phyloP scores from a whole-genome alignment of 2,113 vertebrate species.

The Columbina picui region DNA sequence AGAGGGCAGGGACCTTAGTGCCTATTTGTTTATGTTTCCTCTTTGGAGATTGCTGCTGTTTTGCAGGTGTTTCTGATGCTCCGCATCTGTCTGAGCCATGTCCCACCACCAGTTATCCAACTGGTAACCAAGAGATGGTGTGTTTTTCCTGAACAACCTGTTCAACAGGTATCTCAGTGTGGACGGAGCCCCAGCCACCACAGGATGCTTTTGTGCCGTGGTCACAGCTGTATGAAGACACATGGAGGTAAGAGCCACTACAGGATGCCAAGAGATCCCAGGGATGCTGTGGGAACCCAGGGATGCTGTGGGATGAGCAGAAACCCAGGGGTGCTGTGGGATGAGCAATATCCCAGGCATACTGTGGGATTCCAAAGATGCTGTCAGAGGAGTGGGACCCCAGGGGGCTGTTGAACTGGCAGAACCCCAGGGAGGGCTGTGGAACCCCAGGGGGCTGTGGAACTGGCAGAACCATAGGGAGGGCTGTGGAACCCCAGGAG shows the following conservation, averaged over 20 bases:
- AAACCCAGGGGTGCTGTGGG: too few species aligned
- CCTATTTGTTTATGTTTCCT: neutral
- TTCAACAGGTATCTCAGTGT: neutral
- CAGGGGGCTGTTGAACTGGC: rapidly evolving
- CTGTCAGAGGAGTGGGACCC: neutral
- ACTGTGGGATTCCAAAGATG: neutral
- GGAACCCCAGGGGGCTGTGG: neutral
- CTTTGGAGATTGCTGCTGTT: neutral
- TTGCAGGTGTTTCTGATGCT: neutral
- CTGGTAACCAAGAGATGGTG: neutral
- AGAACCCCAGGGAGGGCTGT: neutral
- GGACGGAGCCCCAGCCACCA: neutral
- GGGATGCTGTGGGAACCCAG: neutral
- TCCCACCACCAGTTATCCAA: neutral
- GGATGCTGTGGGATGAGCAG: neutral
- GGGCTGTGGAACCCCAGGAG: neutral
- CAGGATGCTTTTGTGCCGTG: neutral
- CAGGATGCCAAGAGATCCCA: neutral
- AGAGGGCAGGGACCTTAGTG: neutral
- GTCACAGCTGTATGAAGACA: neutral
- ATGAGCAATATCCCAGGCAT: too few species aligned
- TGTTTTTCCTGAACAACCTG: neutral
- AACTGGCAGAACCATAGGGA: neutral
- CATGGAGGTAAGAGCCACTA: neutral
- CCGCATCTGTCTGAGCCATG: neutral